Conservation (phyloP, 2,888 invertebrate species). For the Andrena praecox region DNA sequence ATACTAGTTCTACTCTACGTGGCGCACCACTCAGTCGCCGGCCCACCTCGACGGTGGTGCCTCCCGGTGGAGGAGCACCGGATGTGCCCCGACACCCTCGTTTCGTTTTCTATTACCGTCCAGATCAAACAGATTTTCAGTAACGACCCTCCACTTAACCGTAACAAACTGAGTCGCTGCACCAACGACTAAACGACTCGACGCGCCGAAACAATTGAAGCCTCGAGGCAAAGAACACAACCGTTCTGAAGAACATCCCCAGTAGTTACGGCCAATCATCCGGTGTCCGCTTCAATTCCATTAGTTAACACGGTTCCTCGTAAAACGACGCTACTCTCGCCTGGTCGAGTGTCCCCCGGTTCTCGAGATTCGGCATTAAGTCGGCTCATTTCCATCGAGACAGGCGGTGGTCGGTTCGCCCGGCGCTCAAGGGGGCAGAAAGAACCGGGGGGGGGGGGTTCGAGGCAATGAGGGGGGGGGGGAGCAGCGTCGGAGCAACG, state of each 20-base stretch:
- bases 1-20: too few relatives aligned
- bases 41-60: too few relatives aligned
- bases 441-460: background rate
- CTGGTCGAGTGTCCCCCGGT: background rate
- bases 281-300: slow-evolving; percentile 38
- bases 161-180: too few relatives aligned
- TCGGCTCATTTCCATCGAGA: slow-evolving; percentile 45
- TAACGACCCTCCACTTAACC: too few relatives aligned
- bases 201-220: background rate
- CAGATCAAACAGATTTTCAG: too few relatives aligned
- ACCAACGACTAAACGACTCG: too few relatives aligned
- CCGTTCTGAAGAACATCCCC: slow-evolving; percentile 22
- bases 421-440: background rate
- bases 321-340: slow-evolving; percentile 34
- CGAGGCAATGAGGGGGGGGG: background rate
- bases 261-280: slow-evolving; percentile 33
- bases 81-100: too few relatives aligned
- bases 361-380: slow-evolving; percentile 40
- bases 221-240: background rate
- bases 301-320: slow-evolving; percentile 34
- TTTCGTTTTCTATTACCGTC: too few relatives aligned
- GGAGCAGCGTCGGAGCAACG: background rate
- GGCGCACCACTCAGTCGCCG: too few relatives aligned
- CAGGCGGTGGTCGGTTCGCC: background rate
- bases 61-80: too few relatives aligned